Conservation (phyloP, 2,797 vertebrate genomes). For the Mus caroli region DNA sequence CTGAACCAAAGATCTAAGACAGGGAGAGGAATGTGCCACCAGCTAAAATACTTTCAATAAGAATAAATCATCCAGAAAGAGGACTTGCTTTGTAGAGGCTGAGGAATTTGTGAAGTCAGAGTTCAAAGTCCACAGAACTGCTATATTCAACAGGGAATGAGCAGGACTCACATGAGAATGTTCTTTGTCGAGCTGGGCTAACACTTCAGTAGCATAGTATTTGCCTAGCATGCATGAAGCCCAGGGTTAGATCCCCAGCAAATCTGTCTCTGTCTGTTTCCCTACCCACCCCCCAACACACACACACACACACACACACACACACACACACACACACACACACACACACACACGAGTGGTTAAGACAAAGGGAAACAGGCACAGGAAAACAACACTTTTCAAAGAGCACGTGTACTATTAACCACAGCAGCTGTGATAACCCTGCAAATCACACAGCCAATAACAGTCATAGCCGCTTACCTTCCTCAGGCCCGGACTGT, state of each 20-base stretch:
- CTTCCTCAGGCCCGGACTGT: slow-evolving; percentile 93
- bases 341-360: background rate
- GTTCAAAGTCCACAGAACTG: slow-evolving; percentile 21
- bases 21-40: slow-evolving; percentile 52
- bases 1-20: slow-evolving; percentile 57
- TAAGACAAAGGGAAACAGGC: slow-evolving; percentile 40
- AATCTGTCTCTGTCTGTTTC: background rate
- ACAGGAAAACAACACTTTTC: slow-evolving; percentile 57
- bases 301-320: background rate
- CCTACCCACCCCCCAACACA: background rate
- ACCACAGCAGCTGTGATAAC: background rate
- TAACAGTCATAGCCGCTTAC: slow-evolving; percentile 86
- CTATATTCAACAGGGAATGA: slow-evolving; percentile 37
- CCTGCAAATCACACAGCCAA: slow-evolving; percentile 46
- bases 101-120: slow-evolving; percentile 72
- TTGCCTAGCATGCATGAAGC: background rate
- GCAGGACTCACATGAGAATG: background rate
- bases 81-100: slow-evolving; percentile 63
- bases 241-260: background rate
- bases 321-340: background rate
- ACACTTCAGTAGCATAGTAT: background rate
- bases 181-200: background rate
- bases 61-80: slow-evolving; percentile 68
- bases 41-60: slow-evolving; percentile 63
- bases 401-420: slow-evolving; percentile 50